Evolutionary conservation across 2,888 invertebrate genomes (phyloP), one percentile per base, ranked within the genome.

Genomic region (Trissoscelio sp.): DNA sequence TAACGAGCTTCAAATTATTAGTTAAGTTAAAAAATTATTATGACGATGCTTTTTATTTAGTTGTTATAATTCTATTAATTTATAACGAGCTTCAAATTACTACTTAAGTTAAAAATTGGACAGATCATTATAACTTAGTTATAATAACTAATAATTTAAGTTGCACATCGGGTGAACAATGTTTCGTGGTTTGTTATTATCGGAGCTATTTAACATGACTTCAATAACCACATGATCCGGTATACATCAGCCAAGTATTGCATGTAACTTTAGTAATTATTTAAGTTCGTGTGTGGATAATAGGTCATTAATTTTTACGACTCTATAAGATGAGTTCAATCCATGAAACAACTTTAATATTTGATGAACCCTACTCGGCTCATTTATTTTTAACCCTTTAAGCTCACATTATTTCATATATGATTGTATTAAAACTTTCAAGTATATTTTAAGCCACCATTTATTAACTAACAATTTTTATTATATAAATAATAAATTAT

Each of bases 121-220:
- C 24, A 22, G 66, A 66, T 53, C 51, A 28, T 53, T 66, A 53
- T 66, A 66, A 66, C 39, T 66, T 66, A 11, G 64, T 64, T 37
- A 46, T 53, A 51, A 66, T 39, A 53, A 12, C 53, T 31, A 22
- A 31, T 58, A 70, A 58, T 70, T 58, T 70, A 70, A 70, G 70
- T 70, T 70, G 58, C 34, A 37, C 48, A 11, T 42, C 42, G 12
- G 44, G 37, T 46, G 6, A 22, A 48, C 42, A 58, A 12, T 70
- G 58, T 58, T 58, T 46, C 55, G 48, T 28, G 57, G 58, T 70
- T 70, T 70, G 53, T 53, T 53, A 42, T 67, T 67, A 67, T 67
- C 34, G 42, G 16, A 66, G 42, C 53, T 67, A 53, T 53, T 51
- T 67, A 42, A 51, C 22, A 20, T 42, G 37, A 48, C 39, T 39